Conservation (phyloP, 2,113 vertebrate species). For the Oreochromis spilurus region DNA sequence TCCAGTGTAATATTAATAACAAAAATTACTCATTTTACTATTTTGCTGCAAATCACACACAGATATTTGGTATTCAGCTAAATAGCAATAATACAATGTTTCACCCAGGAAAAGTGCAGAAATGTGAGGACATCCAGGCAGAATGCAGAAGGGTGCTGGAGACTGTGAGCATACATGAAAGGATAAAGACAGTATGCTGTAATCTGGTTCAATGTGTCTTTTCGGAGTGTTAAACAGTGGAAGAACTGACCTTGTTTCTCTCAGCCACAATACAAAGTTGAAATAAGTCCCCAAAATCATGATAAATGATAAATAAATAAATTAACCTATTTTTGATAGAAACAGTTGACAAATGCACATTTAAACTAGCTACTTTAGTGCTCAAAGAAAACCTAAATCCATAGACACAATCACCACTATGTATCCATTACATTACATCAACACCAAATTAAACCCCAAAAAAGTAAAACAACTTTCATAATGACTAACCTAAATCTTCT, state of each 20-base stretch:
- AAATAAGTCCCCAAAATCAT: not conserved
- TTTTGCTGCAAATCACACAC: not conserved
- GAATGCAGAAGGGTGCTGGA: not conserved
- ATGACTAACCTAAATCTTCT: not conserved
- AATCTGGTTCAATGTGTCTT: not conserved
- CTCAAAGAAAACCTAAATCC: not conserved
- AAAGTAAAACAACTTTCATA: not conserved
- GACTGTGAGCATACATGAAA: not conserved
- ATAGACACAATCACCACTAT: not conserved
- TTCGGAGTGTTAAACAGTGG: not conserved
- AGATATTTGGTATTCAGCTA: not conserved
- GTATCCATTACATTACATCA: not conserved
- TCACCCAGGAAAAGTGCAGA: not conserved
- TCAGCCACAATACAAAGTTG: not conserved
- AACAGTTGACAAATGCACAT: not conserved
- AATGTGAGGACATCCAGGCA: not conserved
- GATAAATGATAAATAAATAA: not conserved
- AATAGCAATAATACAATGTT: not conserved
- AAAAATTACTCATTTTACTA: not conserved
- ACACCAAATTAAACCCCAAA: not conserved
- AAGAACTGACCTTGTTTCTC: not conserved
- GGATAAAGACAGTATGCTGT: not conserved
- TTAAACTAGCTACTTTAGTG: not conserved
- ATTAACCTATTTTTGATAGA: not conserved
- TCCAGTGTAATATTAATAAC: not conserved